Evolutionary conservation across 2,797 vertebrate genomes (phyloP).

Genomic region (Odontamblyopus rebecca): DNA sequence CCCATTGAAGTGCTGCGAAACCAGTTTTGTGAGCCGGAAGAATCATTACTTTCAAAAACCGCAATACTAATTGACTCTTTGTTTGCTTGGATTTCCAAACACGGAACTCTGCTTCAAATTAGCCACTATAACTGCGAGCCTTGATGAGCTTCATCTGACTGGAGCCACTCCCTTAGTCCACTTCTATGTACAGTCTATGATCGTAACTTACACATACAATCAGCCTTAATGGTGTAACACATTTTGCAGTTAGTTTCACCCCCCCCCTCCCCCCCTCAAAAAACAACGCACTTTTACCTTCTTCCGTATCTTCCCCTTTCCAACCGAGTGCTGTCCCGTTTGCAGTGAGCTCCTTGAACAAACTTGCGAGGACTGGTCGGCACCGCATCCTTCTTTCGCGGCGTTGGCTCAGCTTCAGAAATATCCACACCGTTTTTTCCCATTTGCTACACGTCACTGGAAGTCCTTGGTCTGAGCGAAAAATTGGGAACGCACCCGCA

Average conservation of each 20-base stretch:
- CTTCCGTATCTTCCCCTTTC: background rate
- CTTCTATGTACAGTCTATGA: no score
- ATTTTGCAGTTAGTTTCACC: conserved; percentile 60
- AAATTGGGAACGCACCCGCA: conserved; percentile 85
- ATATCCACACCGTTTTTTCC: conserved; percentile 14
- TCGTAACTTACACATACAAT: background rate
- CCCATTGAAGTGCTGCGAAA: no score
- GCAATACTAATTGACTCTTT: no score
- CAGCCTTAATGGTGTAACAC: conserved; percentile 21
- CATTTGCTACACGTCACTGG: conserved; percentile 86
- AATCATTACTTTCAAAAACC: no score
- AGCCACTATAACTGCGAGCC: no score
- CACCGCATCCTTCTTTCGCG: conserved; percentile 5
- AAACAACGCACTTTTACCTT: conserved; percentile 27
- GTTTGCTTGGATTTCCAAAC: no score
- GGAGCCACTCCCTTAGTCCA: no score
- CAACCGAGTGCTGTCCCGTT: background rate
- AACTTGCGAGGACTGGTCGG: background rate
- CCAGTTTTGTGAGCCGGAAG: no score
- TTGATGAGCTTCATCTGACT: no score
- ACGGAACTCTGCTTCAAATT: no score
- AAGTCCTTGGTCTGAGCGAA: conserved; percentile 85
- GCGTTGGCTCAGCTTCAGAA: conserved; percentile 21
- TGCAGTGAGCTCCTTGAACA: conserved; percentile 5
- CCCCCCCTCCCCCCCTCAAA: background rate